Conservation (phyloP, 2,113 vertebrate species). For the Astur gentilis region DNA sequence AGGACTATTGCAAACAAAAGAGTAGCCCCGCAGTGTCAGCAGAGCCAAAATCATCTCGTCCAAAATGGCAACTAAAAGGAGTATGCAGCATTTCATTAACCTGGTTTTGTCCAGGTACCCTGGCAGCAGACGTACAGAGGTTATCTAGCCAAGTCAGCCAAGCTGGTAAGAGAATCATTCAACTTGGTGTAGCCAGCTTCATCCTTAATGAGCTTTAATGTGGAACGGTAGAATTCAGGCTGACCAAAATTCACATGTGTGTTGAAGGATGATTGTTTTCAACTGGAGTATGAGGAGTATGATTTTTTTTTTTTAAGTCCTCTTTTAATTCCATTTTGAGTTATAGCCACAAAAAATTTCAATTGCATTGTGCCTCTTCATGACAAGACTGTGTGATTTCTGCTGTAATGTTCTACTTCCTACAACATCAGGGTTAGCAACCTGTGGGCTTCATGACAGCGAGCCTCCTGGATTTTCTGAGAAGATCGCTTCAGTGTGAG, state of each 20-base stretch:
- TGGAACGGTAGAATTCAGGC: background rate
- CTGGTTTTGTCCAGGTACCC: background rate
- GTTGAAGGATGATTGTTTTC: background rate
- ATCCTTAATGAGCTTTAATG: background rate
- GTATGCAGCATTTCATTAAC: background rate
- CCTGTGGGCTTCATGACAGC: background rate
- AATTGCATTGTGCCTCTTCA: background rate
- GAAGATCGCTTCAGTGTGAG: slow-evolving; percentile 2
- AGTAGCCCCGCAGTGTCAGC: background rate
- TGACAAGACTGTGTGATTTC: background rate
- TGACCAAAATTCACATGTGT: background rate
- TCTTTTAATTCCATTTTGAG: background rate
- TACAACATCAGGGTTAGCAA: background rate
- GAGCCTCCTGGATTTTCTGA: slow-evolving; percentile 25
- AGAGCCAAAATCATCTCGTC: background rate
- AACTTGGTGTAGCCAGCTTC: background rate
- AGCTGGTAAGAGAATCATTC: background rate
- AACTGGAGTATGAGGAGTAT: background rate
- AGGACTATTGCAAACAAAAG: accelerated
- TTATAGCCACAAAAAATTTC: background rate
- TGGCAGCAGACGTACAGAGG: background rate
- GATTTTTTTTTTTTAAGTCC: background rate
- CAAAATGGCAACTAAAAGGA: background rate
- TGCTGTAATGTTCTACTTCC: background rate
- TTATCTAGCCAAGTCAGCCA: background rate